Evolutionary conservation across 2,888 invertebrate genomes (phyloP).

Genomic region (Erebia aethiops): DNA sequence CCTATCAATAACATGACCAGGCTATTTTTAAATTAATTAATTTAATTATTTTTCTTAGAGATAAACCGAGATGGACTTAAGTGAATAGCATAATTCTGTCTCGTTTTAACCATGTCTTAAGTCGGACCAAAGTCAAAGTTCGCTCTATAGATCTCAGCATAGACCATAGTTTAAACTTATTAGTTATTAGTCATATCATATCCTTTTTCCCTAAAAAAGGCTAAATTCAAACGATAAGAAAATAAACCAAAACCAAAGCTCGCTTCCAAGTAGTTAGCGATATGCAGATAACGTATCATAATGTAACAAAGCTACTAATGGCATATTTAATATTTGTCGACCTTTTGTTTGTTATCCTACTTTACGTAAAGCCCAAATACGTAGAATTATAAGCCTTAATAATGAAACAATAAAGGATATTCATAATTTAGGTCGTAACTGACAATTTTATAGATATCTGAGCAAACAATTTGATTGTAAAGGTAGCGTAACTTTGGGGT

Average conservation of each 20-base stretch:
- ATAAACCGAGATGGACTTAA: too few species aligned
- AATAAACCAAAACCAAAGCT: conserved; percentile 24
- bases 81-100: too few species aligned
- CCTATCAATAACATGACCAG: too few species aligned
- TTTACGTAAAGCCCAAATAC: background rate
- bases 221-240: conserved; percentile 24
- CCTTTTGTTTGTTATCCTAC: conserved; percentile 18
- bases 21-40: too few species aligned
- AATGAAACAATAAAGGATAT: background rate
- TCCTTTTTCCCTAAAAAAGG: conserved; percentile 2
- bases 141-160: too few species aligned
- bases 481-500: conserved; percentile 21
- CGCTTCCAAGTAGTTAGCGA: conserved; percentile 32
- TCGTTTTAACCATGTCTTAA: too few species aligned
- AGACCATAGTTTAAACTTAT: background rate
- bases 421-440: conserved; percentile 6
- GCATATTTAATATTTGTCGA: conserved; percentile 22
- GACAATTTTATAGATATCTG: conserved; percentile 11
- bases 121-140: too few species aligned
- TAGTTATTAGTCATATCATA: background rate
- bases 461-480: conserved; percentile 15
- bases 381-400: conserved; percentile 10
- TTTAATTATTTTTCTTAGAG: too few species aligned
- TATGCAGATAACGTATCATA: conserved; percentile 32
- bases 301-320: conserved; percentile 29